Conservation (phyloP, 2,113 vertebrate species). For the Gadus macrocephalus region DNA sequence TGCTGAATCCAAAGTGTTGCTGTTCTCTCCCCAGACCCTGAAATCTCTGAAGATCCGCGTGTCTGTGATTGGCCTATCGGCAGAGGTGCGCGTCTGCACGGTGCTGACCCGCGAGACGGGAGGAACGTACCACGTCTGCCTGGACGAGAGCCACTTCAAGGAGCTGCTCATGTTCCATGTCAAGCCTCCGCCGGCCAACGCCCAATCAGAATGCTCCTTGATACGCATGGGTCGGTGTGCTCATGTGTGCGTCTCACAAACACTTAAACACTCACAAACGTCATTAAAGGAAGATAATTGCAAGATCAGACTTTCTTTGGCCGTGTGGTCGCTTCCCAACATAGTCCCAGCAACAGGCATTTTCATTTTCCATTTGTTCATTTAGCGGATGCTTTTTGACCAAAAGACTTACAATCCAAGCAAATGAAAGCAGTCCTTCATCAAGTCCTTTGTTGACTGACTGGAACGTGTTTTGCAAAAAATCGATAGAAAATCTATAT, state of each 20-base stretch:
- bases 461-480: too few species aligned
- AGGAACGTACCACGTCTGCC: slow-evolving; percentile 89
- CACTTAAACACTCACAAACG: not conserved
- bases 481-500: too few species aligned
- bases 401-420: too few species aligned
- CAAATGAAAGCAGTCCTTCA: too few species aligned
- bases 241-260: not conserved
- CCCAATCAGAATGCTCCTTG: slow-evolving; percentile 89
- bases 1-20: not conserved
- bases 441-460: too few species aligned
- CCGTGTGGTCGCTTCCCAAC: too few species aligned
- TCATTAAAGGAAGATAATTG: not conserved
- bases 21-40: slow-evolving; percentile 72
- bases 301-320: too few species aligned
- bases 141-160: slow-evolving; percentile 94
- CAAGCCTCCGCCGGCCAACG: slow-evolving; percentile 88
- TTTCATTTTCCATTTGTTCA: too few species aligned
- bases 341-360: too few species aligned
- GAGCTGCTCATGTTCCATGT: slow-evolving; percentile 89
- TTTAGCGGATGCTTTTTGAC: too few species aligned
- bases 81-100: slow-evolving; percentile 94
- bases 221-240: slow-evolving; percentile 90
- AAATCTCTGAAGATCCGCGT: slow-evolving; percentile 90
- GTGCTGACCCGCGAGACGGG: slow-evolving; percentile 90
- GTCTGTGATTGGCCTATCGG: slow-evolving; percentile 91